These are phyloP conservation scores for Calyptomena viridis DNA, from an alignment of 2,113 vertebrate genomes.

Conservation along the genomic window DNA sequence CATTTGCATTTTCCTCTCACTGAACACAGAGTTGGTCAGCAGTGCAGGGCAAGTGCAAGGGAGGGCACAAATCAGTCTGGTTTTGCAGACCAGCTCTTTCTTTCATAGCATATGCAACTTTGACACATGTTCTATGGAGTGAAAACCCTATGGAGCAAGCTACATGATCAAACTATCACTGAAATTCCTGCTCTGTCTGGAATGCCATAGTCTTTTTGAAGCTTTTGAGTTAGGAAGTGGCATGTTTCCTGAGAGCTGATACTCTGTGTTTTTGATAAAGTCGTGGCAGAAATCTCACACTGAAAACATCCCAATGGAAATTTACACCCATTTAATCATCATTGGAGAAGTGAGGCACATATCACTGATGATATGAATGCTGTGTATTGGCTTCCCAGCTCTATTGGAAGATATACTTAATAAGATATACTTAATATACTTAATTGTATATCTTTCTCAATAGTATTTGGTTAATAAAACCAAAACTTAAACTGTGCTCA, in stretches of 20 bases:
- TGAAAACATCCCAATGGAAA: not conserved
- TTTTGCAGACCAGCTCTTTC: not conserved
- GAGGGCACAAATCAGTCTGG: not conserved
- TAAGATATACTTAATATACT: no score
- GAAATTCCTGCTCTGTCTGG: conserved; percentile 9
- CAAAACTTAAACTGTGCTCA: not conserved
- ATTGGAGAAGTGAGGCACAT: not conserved
- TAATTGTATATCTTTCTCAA: not conserved
- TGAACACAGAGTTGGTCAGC: not conserved
- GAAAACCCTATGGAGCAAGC: not conserved
- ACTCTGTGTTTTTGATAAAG: not conserved
- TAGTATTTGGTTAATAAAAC: not conserved
- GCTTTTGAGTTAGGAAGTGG: not conserved
- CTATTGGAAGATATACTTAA: not conserved
- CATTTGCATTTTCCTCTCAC: not conserved
- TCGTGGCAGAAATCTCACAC: not conserved
- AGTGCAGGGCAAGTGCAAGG: not conserved
- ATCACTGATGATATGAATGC: not conserved
- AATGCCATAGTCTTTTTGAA: not conserved
- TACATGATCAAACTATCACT: not conserved
- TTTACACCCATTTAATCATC: conserved; percentile 1
- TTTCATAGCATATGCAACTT: not conserved
- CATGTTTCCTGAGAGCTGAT: not conserved
- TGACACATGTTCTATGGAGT: not conserved
- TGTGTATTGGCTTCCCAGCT: not conserved